Conservation (phyloP, 2,113 vertebrate species). For the Sinocyclocheilus grahami region DNA sequence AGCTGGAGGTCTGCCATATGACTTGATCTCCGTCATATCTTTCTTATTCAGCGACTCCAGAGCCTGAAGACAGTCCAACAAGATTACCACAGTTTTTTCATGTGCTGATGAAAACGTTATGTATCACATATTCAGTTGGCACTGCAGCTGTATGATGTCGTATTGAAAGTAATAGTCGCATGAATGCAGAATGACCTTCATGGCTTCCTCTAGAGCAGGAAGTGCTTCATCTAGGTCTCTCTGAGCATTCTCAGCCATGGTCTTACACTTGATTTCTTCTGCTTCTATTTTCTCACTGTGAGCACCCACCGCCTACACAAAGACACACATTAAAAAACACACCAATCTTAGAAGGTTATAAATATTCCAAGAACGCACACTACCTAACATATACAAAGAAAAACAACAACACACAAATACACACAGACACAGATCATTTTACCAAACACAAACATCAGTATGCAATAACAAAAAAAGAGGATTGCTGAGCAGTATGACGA, state of each 20-base stretch:
- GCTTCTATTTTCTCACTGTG: constrained; percentile 83
- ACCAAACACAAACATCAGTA: constrained; percentile 29
- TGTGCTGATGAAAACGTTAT: constrained; percentile 9
- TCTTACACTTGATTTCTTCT: constrained; percentile 85
- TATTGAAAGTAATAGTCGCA: background rate
- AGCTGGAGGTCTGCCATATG: constrained; percentile 82
- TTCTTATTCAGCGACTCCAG: constrained; percentile 90
- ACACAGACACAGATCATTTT: background rate
- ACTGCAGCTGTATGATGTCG: background rate
- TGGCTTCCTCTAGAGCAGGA: constrained; percentile 87
- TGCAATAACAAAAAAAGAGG: background rate
- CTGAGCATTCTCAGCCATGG: constrained; percentile 85
- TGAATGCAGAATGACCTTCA: constrained; percentile 75
- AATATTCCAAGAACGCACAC: background rate
- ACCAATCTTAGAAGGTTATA: constrained; percentile 5
- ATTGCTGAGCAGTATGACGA: background rate
- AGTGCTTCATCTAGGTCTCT: constrained; percentile 86
- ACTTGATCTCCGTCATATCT: constrained; percentile 91
- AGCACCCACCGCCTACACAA: constrained; percentile 77
- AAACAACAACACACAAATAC: background rate
- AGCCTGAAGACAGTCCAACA: constrained; percentile 70
- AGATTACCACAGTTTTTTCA: constrained; percentile 17
- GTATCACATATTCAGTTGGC: background rate
- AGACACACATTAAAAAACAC: constrained; percentile 40
- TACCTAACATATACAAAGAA: background rate